Base-by-base conservation (phyloP, 2,888 invertebrate species). In the Patella caerulea region DNA sequence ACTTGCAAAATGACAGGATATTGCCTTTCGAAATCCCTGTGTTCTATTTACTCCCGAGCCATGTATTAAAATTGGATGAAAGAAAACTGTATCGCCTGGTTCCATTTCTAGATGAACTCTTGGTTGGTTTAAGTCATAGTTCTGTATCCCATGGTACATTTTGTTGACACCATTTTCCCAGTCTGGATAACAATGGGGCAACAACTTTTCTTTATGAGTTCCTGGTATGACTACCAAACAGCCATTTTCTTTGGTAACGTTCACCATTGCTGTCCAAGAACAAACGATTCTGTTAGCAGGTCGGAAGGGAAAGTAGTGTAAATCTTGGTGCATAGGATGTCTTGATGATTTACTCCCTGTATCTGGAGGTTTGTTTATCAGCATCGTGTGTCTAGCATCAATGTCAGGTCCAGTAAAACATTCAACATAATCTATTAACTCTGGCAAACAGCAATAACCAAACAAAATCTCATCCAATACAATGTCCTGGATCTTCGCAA, bases 261-360 rank as follows among this genome's bases (percentile, higher is more conserved):
- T 93, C 91, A 97, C 96, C 92, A 97, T 94, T 0, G 97, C 97
- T 0, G 97, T 97, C 97, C 97, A 97, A 0, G 95, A 93, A n/a
- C 95, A 96, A 0, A 95, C 94, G 77, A 97, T 95, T 81, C 93
- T 93, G 82, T 96, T 94, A 0, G 95, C 95, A 0, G 97, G 97
- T 45, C 96, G 94, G 91, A 96, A 95, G 11, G 97, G 96, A 90
- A 97, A 97, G 91, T 97, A 97, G 90, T 95, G 95, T 54, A 97
- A 91, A 90, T 97, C 97, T 94, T 96, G 93, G 83, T 92, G 92
- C 90, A 92, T 88, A 5, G 92, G 92, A 78, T 92, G 92, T 24
- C 92, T 88, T 4, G 92, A 92, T 17, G 92, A 91, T 81, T 90
- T 88, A 74, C 89, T 89, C 52, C 92, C 91, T 56, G 94, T 91